phyloP scores from a whole-genome alignment of 2,888 invertebrate genomes.

The Gandaritis pyraliata region DNA sequence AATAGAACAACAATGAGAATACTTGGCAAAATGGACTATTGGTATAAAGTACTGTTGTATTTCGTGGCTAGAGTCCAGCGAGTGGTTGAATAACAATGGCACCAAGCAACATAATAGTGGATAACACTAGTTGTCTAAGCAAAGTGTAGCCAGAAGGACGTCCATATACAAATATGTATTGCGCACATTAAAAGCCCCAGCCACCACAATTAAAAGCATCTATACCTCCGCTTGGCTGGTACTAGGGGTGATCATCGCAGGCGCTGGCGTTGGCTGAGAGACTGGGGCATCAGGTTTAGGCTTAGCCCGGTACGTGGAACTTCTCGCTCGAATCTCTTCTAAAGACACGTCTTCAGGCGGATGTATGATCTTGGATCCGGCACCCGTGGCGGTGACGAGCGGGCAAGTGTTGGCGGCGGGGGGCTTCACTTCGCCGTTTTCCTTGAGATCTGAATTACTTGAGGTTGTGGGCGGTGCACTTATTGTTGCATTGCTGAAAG shows the following conservation, averaged over 20 bases:
- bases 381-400: slow-evolving; percentile 91
- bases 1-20: no score
- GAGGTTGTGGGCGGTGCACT: slow-evolving; percentile 88
- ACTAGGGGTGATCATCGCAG: slow-evolving; percentile 61
- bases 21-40: no score
- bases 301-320: slow-evolving; percentile 86
- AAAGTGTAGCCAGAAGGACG: no score
- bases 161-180: background rate
- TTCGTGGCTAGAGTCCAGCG: no score
- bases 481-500: slow-evolving; percentile 88
- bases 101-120: no score
- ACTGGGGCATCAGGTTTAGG: slow-evolving; percentile 62
- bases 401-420: slow-evolving; percentile 72
- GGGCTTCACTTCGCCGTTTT: slow-evolving; percentile 75
- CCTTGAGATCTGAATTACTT: slow-evolving; percentile 65
- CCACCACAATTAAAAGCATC: slow-evolving; percentile 31
- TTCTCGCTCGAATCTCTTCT: slow-evolving; percentile 91
- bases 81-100: no score
- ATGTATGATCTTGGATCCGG: slow-evolving; percentile 95
- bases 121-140: no score
- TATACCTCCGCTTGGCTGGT: slow-evolving; percentile 78
- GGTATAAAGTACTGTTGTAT: no score
- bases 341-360: slow-evolving; percentile 96
- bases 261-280: slow-evolving; percentile 47
- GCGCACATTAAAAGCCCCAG: slow-evolving; percentile 3